Conservation (phyloP, 2,113 vertebrate genomes). For the Chinchilla lanigera region DNA sequence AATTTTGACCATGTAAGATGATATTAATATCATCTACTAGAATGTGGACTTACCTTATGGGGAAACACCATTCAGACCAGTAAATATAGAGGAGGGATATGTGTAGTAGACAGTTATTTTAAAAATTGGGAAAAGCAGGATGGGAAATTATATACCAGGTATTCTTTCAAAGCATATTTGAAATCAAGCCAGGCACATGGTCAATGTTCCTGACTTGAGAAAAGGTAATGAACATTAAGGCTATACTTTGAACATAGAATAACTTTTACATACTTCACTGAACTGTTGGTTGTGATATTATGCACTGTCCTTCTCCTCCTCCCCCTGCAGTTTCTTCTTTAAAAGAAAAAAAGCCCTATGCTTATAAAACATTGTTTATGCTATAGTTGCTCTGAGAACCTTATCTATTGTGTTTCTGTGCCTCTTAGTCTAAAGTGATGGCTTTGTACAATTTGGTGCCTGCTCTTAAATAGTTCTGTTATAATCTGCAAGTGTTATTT, state of each 20-base stretch:
- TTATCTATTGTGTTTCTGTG: neutral
- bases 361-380: neutral
- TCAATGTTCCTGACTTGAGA: neutral
- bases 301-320: neutral
- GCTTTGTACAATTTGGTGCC: neutral
- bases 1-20: neutral
- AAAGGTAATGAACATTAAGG: neutral
- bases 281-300: neutral
- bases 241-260: neutral
- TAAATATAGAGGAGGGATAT: fast-evolving
- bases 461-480: neutral
- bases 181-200: neutral
- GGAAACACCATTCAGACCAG: neutral
- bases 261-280: neutral
- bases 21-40: neutral
- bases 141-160: neutral
- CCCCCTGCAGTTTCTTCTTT: neutral
- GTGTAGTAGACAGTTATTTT: neutral
- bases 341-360: neutral
- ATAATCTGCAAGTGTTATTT: neutral
- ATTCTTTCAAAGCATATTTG: neutral
- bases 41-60: neutral
- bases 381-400: fast-evolving
- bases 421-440: neutral
- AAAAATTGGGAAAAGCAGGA: neutral